Evolutionary conservation across 2,888 invertebrate species (phyloP), one percentile per base, ranked within the genome.

Genomic region (Coelinius sp.): DNA sequence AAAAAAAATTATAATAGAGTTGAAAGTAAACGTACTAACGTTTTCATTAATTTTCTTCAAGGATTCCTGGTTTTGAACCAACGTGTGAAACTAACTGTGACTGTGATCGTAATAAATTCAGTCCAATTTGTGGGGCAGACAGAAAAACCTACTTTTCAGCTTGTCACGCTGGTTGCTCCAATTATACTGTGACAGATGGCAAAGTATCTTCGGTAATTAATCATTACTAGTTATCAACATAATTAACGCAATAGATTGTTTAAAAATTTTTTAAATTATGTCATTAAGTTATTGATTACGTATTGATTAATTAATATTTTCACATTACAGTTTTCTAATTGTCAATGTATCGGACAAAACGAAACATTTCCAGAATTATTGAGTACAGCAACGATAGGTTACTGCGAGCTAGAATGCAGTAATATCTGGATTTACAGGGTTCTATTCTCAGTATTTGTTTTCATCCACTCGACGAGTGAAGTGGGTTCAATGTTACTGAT

Each of bases 391-490:
- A 91, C 91, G 73, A 92, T 92, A 77, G 96, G 96, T 74, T 94
- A 94, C 88, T 97, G 97, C 88, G 92, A 93, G 80, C 91, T 92
- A 49, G 91, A 94, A 78, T 97, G 96, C 89, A 90, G 90, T 80
- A 94, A 93, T 87, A 94, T 96, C 84, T 91, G 94, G 86, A 90
- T 93, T 84, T 97, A 97, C 89, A 92, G 94, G 89, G 88, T 91
- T 84, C 90, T 97, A 71, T 97, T 97, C 89, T 95, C 96, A 12
- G 90, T 94, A 78, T 92, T 96, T 85, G 97, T 97, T 86, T 95
- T 97, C 88, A 93, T 96, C 81, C 97, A 97, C 88, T 96, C 97
- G 75, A 97, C 95, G 68, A 95, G 95, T 35, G 97, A 97, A 88
- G 97, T 97, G 63, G 97, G 97, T 72, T 94, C 95, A 64, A 96